A percentile compares a stretch with the other conserved stretches of the same genome.
These are phyloP conservation scores for Meloidogyne exigua DNA, from an alignment of 1,140 invertebrate species.

Conservation along the genomic window DNA sequence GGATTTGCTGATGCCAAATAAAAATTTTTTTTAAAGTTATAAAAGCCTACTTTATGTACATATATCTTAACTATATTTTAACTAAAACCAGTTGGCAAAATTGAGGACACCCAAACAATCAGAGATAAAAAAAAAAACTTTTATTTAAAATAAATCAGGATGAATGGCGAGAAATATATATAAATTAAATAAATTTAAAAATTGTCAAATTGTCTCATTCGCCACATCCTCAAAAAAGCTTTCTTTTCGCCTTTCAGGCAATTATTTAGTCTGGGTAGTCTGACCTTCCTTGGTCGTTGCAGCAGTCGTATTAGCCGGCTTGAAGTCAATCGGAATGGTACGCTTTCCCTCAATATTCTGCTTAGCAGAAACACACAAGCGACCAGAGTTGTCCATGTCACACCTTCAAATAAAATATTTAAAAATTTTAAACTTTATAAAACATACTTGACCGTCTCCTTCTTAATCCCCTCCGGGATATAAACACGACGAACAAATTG, in stretches of 20 bases:
- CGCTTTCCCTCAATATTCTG: background rate
- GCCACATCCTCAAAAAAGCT: background rate
- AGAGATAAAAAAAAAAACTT: no score
- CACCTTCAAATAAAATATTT: background rate
- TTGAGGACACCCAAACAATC: no score
- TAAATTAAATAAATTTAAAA: background rate
- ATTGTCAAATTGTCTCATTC: background rate
- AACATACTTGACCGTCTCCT: conserved; percentile 17
- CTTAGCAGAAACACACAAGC: background rate
- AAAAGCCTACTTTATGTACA: no score
- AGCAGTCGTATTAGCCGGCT: background rate
- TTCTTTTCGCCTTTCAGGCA: background rate
- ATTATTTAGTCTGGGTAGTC: background rate
- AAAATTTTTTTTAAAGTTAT: no score
- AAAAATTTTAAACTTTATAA: background rate
- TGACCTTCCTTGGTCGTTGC: background rate
- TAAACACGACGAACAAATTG: conserved; percentile 16
- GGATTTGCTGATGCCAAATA: background rate
- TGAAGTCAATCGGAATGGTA: conserved; percentile 13
- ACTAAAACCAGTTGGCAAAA: no score
- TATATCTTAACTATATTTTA: background rate
- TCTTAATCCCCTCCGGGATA: conserved; percentile 19
- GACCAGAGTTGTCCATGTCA: background rate
- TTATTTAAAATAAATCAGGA: background rate
- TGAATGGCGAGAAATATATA: background rate